A percentile compares a stretch with the other conserved stretches of the same genome.
Evolutionary conservation across 2,113 vertebrate species (phyloP).

Genomic region (Tyrannus savana): DNA sequence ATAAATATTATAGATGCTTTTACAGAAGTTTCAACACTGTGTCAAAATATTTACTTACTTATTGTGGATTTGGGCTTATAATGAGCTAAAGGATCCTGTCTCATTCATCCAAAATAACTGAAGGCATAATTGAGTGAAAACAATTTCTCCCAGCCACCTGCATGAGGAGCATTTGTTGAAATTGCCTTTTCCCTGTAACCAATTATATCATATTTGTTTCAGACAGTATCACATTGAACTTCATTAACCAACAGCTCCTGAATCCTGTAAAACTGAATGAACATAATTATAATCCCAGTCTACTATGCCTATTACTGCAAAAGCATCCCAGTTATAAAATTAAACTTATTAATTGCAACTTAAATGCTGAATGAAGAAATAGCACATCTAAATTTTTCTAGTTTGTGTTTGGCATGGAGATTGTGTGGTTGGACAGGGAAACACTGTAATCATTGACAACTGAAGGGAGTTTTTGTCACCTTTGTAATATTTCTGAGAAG

Average conservation of each 20-base stretch:
- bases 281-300: not conserved
- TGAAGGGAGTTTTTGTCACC: not conserved
- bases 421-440: not conserved
- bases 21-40: conserved; percentile 22
- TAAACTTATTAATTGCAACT: not conserved
- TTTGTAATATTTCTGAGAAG: not conserved
- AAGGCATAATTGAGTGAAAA: conserved; percentile 34
- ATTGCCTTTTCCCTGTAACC: conserved; percentile 17
- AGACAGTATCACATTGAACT: not conserved
- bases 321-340: not conserved
- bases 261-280: not conserved
- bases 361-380: not conserved
- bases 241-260: conserved; percentile 2
- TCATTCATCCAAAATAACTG: conserved; percentile 31
- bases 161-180: conserved; percentile 38
- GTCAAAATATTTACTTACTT: conserved; percentile 66
- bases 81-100: conserved; percentile 9
- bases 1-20: conserved; percentile 45
- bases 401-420: not conserved
- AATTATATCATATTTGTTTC: conserved; percentile 34
- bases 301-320: not conserved
- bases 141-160: conserved; percentile 39
- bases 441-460: not conserved
- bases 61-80: conserved; percentile 15
- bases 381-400: not conserved